Base-by-base conservation (phyloP, 1,140 invertebrate genomes). In the Berghia stephanieae region DNA sequence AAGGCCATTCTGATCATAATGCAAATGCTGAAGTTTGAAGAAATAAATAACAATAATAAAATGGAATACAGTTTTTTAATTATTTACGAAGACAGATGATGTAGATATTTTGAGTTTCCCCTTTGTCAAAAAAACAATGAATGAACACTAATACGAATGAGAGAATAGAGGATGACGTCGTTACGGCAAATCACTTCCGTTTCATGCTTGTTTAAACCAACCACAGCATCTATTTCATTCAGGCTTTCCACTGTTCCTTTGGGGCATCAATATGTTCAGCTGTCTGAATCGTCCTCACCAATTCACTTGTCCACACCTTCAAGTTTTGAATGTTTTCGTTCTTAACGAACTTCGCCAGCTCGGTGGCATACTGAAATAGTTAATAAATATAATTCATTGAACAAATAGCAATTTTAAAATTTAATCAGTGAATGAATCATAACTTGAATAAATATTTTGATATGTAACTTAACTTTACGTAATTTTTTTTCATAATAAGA, bases 201-300 rank as follows among this genome's bases (percentile, higher is more conserved):
- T n/a, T n/a, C n/a, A n/a, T n/a, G n/a, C n/a, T n/a, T n/a, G n/a
- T n/a, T n/a, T n/a, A n/a, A 63, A 34, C 16, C 13, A 49, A 38
- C 90, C 92, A 96, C 95, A 67, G 98, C 98, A 91, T 99, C 97
- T 80, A 99, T 99, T 92, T 99, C 98, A 90, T 99, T 99, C 1
- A 99, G 91, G 97, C 96, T 90, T 99, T 99, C 92, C 96, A 92
- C 85, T 97, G 92, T 90, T 99, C 98, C 84, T 98, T 97, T 0
- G 97, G 97, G 1, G 95, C 97, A 52, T 94, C 92, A 27, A 99
- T 94, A 75, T 93, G 92, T 57, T 92, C 92, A 0, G 98, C 96
- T 0, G 98, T 99, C 90, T 99, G 97, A 75, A 98, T 97, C 40
- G 98, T 98, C 60, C 98, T 91, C 82, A 96, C 94, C 85, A 99